phyloP scores from a whole-genome alignment of 2,113 vertebrate genomes.

The Muntiacus muntjak region DNA sequence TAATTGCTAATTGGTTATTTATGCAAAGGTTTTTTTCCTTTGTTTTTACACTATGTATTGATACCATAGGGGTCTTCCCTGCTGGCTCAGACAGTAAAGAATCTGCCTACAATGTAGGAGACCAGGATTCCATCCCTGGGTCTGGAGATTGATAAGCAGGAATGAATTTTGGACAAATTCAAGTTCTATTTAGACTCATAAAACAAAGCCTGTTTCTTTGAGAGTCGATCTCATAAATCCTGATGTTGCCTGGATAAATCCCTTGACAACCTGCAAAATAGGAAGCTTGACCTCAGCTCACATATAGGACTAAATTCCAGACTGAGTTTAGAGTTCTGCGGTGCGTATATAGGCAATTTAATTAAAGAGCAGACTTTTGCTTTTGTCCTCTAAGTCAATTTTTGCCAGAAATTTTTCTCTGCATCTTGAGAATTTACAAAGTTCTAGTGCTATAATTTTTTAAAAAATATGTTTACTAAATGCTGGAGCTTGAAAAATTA shows the following conservation, averaged over 20 bases:
- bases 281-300: not conserved
- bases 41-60: not conserved
- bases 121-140: not conserved
- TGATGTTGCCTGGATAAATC: not conserved
- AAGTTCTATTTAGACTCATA: not conserved
- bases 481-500: not conserved
- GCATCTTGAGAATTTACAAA: not conserved
- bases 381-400: not conserved
- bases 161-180: not conserved
- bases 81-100: not conserved
- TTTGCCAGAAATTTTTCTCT: not conserved
- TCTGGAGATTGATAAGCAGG: not conserved
- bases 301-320: not conserved
- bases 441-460: not conserved
- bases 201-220: not conserved
- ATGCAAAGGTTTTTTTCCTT: not conserved
- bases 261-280: not conserved
- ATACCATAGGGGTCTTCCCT: not conserved
- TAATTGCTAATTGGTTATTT: not conserved
- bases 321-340: not conserved
- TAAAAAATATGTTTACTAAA: not conserved
- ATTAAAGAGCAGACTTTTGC: not conserved
- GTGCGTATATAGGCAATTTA: not conserved
- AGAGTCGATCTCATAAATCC: not conserved
- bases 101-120: not conserved